A percentile compares a stretch with the other conserved stretches of the same genome.
Evolutionary conservation across 2,888 invertebrate species (phyloP).

Genomic region (Endomychus coccineus): DNA sequence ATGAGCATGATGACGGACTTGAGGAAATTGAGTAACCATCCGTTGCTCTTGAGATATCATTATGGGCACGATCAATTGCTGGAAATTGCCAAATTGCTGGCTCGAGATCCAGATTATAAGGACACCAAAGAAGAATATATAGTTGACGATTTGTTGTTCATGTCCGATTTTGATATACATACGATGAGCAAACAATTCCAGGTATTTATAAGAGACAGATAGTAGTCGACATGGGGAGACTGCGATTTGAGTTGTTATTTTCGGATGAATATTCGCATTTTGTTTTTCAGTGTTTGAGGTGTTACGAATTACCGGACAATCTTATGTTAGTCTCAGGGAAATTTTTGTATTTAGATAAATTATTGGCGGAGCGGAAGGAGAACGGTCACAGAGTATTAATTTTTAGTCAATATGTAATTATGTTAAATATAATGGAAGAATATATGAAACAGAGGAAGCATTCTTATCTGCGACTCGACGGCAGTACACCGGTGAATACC

Average conservation of each 20-base stretch:
- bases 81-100: slow-evolving; percentile 63
- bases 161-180: slow-evolving; percentile 90
- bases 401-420: slow-evolving; percentile 95
- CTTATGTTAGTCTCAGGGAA: slow-evolving; percentile 81
- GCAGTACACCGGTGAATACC: slow-evolving; percentile 13
- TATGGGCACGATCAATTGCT: slow-evolving; percentile 58
- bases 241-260: too few species aligned
- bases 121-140: slow-evolving; percentile 72
- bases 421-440: slow-evolving; percentile 87
- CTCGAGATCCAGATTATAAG: slow-evolving; percentile 60
- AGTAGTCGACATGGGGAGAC: too few species aligned
- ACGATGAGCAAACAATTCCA: slow-evolving; percentile 62
- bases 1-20: slow-evolving; percentile 88
- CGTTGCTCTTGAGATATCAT: slow-evolving; percentile 70
- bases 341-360: slow-evolving; percentile 67
- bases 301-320: slow-evolving; percentile 57
- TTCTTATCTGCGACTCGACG: slow-evolving; percentile 50
- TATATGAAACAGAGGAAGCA: slow-evolving; percentile 70
- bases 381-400: slow-evolving; percentile 78
- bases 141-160: slow-evolving; percentile 76
- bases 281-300: slow-evolving; percentile 56
- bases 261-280: neutral
- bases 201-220: slow-evolving; percentile 40
- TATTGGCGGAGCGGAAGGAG: slow-evolving; percentile 65
- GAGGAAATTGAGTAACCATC: slow-evolving; percentile 91